Evolutionary conservation across 2,888 invertebrate species (phyloP).

Genomic region (Spodoptera exigua): DNA sequence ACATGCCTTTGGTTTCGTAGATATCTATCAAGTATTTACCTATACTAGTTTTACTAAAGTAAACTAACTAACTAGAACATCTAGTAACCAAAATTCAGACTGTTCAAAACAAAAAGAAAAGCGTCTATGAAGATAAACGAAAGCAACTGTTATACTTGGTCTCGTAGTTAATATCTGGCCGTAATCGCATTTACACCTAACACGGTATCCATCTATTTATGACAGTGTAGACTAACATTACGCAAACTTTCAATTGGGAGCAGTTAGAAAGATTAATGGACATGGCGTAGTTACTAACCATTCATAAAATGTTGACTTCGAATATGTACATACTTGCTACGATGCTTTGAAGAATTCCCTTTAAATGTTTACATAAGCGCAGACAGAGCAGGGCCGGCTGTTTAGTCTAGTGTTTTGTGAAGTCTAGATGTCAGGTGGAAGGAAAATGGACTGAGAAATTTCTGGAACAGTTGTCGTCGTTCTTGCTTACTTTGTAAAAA

Average conservation of each 20-base stretch:
- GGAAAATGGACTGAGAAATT: constrained; percentile 35
- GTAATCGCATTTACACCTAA: background rate
- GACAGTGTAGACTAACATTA: constrained; percentile 7
- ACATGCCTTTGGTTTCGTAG: constrained; percentile 4
- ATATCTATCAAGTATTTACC: constrained; percentile 19
- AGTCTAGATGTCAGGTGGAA: constrained; percentile 66
- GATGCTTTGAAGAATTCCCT: constrained; percentile 49
- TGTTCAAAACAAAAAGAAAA: no score
- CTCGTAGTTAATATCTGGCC: background rate
- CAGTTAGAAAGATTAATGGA: constrained; percentile 11
- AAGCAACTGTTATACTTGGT: no score
- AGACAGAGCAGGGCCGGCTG: constrained; percentile 54
- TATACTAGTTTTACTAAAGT: constrained; percentile 15
- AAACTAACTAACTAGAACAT: no score
- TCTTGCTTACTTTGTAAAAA: constrained; percentile 3
- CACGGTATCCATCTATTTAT: constrained; percentile 1
- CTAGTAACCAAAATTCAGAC: no score
- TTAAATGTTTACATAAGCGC: constrained; percentile 57
- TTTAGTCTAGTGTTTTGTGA: constrained; percentile 70
- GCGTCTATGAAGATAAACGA: no score
- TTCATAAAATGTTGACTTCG: constrained; percentile 5
- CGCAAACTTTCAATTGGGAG: background rate
- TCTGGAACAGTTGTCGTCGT: constrained; percentile 5
- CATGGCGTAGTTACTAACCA: constrained; percentile 1
- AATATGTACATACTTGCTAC: background rate